phyloP scores from a whole-genome alignment of 2,797 vertebrate genomes.

The Fringilla coelebs region DNA sequence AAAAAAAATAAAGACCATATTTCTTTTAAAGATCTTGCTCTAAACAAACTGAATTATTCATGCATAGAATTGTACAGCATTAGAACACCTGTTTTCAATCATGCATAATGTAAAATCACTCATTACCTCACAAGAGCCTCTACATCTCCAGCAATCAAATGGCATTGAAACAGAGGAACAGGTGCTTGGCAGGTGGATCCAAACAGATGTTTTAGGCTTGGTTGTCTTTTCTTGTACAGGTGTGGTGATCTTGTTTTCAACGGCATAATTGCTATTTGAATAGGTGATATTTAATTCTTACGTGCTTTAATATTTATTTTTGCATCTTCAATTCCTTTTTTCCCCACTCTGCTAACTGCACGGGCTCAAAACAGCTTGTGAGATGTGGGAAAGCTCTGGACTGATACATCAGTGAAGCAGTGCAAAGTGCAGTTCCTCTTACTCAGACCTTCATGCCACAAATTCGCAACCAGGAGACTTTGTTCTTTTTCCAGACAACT shows the following conservation, averaged over 20 bases:
- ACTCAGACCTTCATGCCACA: neutral
- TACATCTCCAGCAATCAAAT: conserved; percentile 97
- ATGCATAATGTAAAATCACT: conserved; percentile 92
- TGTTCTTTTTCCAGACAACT: neutral
- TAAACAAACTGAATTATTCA: conserved; percentile 96
- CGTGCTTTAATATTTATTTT: conserved; percentile 81
- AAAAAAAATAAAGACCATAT: conserved; percentile 74
- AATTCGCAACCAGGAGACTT: neutral
- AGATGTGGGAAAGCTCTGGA: conserved; percentile 13
- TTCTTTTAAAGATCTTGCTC: conserved; percentile 83
- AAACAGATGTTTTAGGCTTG: conserved; percentile 90
- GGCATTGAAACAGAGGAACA: conserved; percentile 94
- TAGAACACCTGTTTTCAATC: conserved; percentile 99
- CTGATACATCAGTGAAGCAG: neutral
- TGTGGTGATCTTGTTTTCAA: conserved; percentile 83
- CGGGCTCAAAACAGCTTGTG: conserved; percentile 21
- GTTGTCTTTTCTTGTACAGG: conserved; percentile 84
- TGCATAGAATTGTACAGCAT: conserved; percentile 91
- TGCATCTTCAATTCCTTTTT: conserved; percentile 75
- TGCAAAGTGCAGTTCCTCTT: neutral
- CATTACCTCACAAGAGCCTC: conserved; percentile 98
- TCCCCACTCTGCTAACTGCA: conserved; percentile 30
- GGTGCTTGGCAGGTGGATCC: conserved; percentile 99
- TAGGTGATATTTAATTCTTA: conserved; percentile 82
- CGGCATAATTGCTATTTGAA: conserved; percentile 82